Base-by-base conservation (phyloP, 2,797 vertebrate species). In the Myotis vivesi region DNA sequence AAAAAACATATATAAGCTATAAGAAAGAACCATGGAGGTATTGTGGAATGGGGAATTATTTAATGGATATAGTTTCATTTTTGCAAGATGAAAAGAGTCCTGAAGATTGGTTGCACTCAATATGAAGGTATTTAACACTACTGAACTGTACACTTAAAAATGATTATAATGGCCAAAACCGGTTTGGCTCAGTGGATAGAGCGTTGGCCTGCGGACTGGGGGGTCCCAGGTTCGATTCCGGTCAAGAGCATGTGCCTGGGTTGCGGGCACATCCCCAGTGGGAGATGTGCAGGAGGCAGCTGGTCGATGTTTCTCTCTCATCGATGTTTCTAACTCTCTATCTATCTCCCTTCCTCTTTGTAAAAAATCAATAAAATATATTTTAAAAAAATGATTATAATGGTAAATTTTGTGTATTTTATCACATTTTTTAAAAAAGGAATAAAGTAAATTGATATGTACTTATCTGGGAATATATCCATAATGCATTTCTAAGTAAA, bases 61-160 rank as follows among this genome's bases (percentile, higher is more conserved):
- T 59, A 77, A 51, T 71, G 53, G 15, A 3, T 41, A 62, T 33
- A 71, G 28, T 71, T 53, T 68, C n/a, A 28, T 8, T 59, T 49
- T 93, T 89, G 12, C 28, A 89, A 89, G 59, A 76, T 76, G 55
- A 36, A n/a, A 83, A 87, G 71, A 62, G 57, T 76, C 76, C 55
- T 64, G 23, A 36, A 76, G 17, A 30, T 49, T 49, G 41, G 16
- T 36, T 66, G 19, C 8, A 53, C 46, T 25, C 62, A 36, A 0
- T 41, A 12, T 66, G 33, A 53, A 77, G 36, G 46, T 68, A 38
- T 15, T 88, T 77, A 51, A 76, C 15, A 49, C 10, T 9, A 36
- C 10, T 36, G 41, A 87, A 44, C 38, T n/a, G 5, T 87, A 44
- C 9, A 20, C 55, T 75, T 46, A 73, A 75, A 72, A 77, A 66